These are phyloP conservation scores for Molossus molossus DNA, from an alignment of 2,797 vertebrate genomes.

Conservation along the genomic window DNA sequence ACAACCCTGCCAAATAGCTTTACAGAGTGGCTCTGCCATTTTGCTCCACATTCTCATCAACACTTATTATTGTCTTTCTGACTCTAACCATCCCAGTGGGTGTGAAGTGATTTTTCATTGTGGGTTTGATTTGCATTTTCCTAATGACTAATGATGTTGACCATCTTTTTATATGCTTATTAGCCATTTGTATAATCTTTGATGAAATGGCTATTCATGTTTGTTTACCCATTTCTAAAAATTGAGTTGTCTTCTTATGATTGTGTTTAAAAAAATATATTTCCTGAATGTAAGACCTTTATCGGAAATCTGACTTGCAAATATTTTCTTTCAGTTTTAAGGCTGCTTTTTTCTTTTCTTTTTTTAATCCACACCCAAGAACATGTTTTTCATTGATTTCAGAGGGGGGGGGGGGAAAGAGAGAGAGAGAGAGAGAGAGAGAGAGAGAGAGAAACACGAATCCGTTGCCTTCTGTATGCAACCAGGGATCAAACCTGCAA, in stretches of 20 bases:
- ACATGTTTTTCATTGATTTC: background rate
- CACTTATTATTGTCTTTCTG: constrained; percentile 29
- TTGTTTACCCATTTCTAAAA: constrained; percentile 15
- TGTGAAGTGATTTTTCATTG: background rate
- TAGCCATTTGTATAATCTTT: constrained; percentile 1
- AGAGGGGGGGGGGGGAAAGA: background rate
- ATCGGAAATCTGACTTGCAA: constrained; percentile 32
- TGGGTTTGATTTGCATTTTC: constrained; percentile 33
- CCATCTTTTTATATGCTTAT: background rate
- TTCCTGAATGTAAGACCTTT: background rate
- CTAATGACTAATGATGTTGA: background rate
- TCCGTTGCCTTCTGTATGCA: no score
- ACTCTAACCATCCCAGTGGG: background rate
- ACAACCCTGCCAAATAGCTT: background rate
- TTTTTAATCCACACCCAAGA: background rate
- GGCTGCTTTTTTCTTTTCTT: constrained; percentile 55
- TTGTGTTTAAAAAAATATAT: constrained; percentile 17
- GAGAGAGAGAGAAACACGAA: no score
- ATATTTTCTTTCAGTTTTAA: constrained; percentile 10
- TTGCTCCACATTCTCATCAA: background rate
- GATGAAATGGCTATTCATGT: background rate
- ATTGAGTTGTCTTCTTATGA: background rate
- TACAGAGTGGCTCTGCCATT: background rate
- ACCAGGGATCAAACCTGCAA: background rate
- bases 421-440: background rate